A percentile compares a stretch with the other conserved stretches of the same genome.
These are phyloP conservation scores for Eunapius fragilis DNA, from an alignment of 37 sponge, comb jelly and placozoan genomes.

Conservation along the genomic window DNA sequence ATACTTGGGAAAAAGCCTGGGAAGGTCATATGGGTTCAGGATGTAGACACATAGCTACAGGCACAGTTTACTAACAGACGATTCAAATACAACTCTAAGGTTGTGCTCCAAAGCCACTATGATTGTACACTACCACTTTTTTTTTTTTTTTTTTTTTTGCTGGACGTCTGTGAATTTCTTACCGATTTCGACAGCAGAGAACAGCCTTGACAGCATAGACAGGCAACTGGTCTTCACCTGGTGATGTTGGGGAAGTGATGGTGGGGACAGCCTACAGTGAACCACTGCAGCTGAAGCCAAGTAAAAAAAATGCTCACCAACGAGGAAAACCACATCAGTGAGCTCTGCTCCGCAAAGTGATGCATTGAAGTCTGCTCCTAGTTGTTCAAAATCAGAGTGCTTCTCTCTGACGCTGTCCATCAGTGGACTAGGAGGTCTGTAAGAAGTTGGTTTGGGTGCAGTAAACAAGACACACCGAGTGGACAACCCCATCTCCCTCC, in stretches of 20 bases:
- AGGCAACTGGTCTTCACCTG: conserved; percentile 35
- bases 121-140: too few relatives aligned
- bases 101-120: neutral
- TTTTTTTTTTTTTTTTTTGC: neutral
- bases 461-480: neutral
- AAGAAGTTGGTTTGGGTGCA: neutral
- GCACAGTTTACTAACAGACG: neutral
- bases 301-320: conserved; percentile 37
- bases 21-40: neutral
- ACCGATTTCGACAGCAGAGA: conserved; percentile 84
- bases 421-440: conserved; percentile 79
- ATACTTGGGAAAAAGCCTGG: neutral
- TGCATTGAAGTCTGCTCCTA: conserved; percentile 80
- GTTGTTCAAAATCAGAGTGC: conserved; percentile 76
- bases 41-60: neutral
- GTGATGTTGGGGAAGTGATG: neutral
- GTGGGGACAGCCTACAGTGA: neutral
- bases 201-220: conserved; percentile 90
- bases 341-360: conserved; percentile 70
- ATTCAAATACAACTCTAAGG: neutral
- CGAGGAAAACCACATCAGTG: conserved; percentile 82
- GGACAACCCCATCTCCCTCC: neutral
- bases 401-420: conserved; percentile 74
- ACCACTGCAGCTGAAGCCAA: neutral
- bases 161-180: neutral